Conservation (phyloP, 2,113 vertebrate species). For the Desmodus rotundus region DNA sequence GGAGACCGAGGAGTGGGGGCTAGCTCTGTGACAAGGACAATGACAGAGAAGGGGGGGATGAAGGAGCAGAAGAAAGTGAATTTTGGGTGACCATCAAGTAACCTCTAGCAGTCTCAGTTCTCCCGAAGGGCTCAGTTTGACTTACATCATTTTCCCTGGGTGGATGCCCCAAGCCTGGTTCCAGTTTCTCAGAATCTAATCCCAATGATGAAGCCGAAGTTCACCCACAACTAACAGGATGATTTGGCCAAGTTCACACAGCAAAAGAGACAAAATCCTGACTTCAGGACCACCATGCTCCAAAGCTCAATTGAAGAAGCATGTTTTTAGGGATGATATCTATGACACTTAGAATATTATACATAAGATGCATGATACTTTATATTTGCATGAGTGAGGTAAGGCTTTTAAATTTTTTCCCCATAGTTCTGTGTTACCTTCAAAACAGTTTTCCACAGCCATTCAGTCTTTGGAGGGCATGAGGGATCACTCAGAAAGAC, state of each 20-base stretch:
- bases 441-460: background rate
- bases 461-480: background rate
- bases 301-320: background rate
- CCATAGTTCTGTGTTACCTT: background rate
- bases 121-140: background rate
- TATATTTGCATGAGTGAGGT: background rate
- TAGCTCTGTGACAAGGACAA: background rate
- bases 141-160: background rate
- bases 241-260: background rate
- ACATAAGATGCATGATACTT: background rate
- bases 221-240: background rate
- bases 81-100: background rate
- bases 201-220: background rate
- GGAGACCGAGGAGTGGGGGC: background rate
- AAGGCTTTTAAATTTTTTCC: background rate
- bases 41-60: background rate
- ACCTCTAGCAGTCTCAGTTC: background rate
- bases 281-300: background rate
- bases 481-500: background rate
- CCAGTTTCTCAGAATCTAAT: background rate
- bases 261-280: background rate
- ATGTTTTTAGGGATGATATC: background rate
- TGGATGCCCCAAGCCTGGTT: background rate
- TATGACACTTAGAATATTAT: background rate
- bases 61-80: accelerated